These are phyloP conservation scores for Theropithecus gelada DNA, from an alignment of 2,113 vertebrate species.

Conservation along the genomic window DNA sequence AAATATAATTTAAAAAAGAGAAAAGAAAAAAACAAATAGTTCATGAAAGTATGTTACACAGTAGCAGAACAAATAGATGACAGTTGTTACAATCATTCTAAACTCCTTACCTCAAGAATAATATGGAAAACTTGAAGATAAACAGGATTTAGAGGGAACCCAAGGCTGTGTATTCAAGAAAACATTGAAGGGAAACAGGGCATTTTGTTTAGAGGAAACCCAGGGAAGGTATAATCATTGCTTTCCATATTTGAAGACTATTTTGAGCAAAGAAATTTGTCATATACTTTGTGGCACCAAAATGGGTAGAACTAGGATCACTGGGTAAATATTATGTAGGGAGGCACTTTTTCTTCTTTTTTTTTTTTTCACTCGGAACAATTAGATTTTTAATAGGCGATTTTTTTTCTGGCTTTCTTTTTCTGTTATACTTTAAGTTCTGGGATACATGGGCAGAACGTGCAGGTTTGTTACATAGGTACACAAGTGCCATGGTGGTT, in stretches of 20 bases:
- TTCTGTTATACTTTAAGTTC: too few relatives aligned
- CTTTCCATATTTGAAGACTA: not conserved
- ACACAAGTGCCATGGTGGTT: too few relatives aligned
- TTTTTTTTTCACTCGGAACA: too few relatives aligned
- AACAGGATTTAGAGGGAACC: not conserved
- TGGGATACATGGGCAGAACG: too few relatives aligned
- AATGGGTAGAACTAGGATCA: not conserved
- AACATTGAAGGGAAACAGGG: not conserved
- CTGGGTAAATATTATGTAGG: not conserved
- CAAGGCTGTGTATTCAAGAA: not conserved
- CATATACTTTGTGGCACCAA: not conserved
- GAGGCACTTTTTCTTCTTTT: too few relatives aligned
- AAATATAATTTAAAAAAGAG: too few relatives aligned
- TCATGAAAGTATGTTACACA: not conserved
- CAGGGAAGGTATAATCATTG: not conserved
- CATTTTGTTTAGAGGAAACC: not conserved
- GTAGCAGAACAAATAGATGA: not conserved
- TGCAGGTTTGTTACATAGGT: too few relatives aligned
- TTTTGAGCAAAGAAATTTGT: not conserved
- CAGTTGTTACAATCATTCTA: not conserved
- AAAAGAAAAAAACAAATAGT: not conserved
- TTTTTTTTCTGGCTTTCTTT: too few relatives aligned
- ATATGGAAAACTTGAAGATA: not conserved
- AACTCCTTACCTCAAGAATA: not conserved
- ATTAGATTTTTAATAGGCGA: too few relatives aligned